Base-by-base conservation (phyloP, 2,888 invertebrate genomes). In the Leucophenga montana region DNA sequence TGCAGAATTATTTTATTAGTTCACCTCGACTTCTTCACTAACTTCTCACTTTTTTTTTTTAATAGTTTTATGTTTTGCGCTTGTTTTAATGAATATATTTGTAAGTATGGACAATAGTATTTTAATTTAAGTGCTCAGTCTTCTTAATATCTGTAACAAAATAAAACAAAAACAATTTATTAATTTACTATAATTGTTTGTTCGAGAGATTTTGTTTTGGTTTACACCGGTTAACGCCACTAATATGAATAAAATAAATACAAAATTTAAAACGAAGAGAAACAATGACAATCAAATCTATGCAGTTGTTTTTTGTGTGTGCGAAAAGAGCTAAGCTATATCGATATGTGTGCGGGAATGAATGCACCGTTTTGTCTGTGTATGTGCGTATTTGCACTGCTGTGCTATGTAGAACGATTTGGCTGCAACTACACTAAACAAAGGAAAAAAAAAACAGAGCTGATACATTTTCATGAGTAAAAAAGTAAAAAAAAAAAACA, bases 141-240 rank as follows among this genome's bases (percentile, higher is more conserved):
- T 86, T 86, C 81, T 85, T 76, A 77, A 80, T 75, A 85, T 85
- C 83, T 86, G 83, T 77, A 69, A 83, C 79, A 66, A 48, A 75
- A 64, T 71, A 68, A 73, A 66, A 27, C 53, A 50, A 66, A 33
- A 67, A 39, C 53, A 16, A 59, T 18, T 14, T 39, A 64, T 62
- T 62, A 66, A 59, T 33, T 33, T 33, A 50, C 1, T 14, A 4
- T 56, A 22, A 56, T n/a, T 59, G 3, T 59, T 59, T 33, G 5
- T 16, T 31, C 1, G 5, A 16, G 50, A 18, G 56, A n/a, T 59
- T 48, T 64, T 48, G 62, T 64, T 64, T 64, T 64, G 62, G 62
- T 64, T 64, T 5, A 27, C 59, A 59, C 59, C 59, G 59, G 59
- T 59, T 33, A 59, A 39, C 39, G 11, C 4, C 39, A 39, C 8